Conservation (phyloP, 2,113 vertebrate genomes). For the Misgurnus mizolepis region DNA sequence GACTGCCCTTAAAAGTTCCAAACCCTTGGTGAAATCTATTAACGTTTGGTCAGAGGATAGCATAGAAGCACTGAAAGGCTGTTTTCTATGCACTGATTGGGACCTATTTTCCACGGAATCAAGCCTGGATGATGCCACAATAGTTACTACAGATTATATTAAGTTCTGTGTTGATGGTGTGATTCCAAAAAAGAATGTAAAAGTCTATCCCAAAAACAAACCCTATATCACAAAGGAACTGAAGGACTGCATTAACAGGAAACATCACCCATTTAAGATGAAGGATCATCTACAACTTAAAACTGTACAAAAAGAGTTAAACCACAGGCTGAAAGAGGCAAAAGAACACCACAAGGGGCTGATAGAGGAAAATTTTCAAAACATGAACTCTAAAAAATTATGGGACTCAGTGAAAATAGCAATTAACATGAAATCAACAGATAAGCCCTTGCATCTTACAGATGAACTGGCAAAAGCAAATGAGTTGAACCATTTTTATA, state of each 20-base stretch:
- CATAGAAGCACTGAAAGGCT: no score
- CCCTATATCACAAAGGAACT: no score
- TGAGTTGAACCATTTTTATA: neutral
- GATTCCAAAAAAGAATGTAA: neutral
- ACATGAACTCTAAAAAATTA: neutral
- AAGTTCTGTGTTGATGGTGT: neutral
- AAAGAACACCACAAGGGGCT: neutral
- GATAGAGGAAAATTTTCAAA: neutral
- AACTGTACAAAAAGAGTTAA: no score
- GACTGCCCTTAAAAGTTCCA: no score
- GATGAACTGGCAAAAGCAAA: neutral
- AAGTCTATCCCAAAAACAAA: no score
- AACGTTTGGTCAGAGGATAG: no score
- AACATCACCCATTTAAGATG: no score
- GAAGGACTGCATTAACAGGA: no score
- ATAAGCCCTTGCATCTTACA: neutral
- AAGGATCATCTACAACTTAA: no score
- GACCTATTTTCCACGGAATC: neutral
- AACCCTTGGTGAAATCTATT: no score
- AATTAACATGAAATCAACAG: neutral
- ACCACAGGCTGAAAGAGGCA: no score
- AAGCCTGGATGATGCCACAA: neutral
- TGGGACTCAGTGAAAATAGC: neutral
- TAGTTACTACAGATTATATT: neutral
- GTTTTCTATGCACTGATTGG: no score